Base-by-base conservation (phyloP, 2,797 vertebrate genomes). In the Sebastes minor region DNA sequence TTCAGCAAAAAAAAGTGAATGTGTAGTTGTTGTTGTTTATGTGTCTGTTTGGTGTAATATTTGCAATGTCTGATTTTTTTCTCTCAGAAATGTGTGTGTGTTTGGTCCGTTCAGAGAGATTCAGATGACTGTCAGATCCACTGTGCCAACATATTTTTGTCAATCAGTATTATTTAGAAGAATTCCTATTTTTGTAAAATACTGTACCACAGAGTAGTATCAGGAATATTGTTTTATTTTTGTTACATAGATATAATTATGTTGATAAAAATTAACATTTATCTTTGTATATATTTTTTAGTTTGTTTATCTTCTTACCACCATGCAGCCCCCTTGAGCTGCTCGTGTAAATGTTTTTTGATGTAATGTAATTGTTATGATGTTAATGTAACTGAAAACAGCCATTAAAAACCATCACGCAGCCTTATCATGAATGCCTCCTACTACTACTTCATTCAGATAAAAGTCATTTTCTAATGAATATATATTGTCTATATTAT, bases 81-180 rank as follows among this genome's bases (percentile, higher is more conserved):
- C 8, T 49, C 8, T 16, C 23, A 60, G 46, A 52, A 65, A 23
- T 27, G n/a, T 62, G 14, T 30, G 52, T 23, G 11, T 61, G 53
- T 27, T 16, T 59, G 13, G 6, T 65, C 32, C 18, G 6, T 67
- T 70, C 33, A 59, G 32, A 66, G 6, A 8, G 3, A 67, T 53
- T 70, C 18, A 38, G 68, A 70, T 38, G 33, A 55, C 8, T 59
- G 42, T 46, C 16, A 46, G 42, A 8, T 71, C 25, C 28, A 46
- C 49, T 61, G 38, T 81, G 68, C 49, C 62, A 78, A 76, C 23
- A 49, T 57, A 32, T 60, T 57, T 78, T 14, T 86, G n/a, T 86
- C 67, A 70, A 6, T 84, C 91, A 93, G 91, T 94, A 88, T 92
- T 91, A 90, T 82, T 81, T 81, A 38, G 59, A 84, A 55, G 11